Conservation (phyloP, 2,113 vertebrate species). For the Eidolon helvum region DNA sequence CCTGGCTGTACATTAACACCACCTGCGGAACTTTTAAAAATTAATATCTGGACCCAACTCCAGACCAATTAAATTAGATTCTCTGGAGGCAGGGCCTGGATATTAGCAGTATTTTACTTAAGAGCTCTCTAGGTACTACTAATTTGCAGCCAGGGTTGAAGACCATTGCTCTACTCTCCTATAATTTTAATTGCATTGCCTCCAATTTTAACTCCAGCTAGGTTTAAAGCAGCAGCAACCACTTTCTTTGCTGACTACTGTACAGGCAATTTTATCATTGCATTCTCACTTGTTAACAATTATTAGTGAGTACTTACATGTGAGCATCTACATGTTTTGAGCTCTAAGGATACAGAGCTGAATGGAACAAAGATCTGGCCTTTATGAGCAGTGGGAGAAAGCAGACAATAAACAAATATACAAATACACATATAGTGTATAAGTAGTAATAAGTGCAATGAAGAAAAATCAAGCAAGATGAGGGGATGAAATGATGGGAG, state of each 20-base stretch:
- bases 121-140: neutral
- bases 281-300: neutral
- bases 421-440: no score
- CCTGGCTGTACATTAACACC: neutral
- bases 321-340: neutral
- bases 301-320: neutral
- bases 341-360: neutral
- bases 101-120: constrained; percentile 49
- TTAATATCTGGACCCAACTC: constrained; percentile 49
- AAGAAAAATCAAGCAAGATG: neutral
- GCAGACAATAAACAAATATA: neutral
- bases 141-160: neutral
- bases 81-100: neutral
- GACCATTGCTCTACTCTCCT: neutral
- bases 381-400: neutral
- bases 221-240: neutral
- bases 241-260: neutral
- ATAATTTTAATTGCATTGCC: neutral
- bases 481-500: neutral
- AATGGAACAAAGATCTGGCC: neutral
- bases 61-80: constrained; percentile 54
- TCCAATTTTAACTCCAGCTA: neutral
- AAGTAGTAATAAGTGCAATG: neutral
- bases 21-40: constrained; percentile 45
- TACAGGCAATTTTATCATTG: neutral